Base-by-base conservation (phyloP, 2,888 invertebrate genomes). In the Kuschelorhynchus macadamiae region DNA sequence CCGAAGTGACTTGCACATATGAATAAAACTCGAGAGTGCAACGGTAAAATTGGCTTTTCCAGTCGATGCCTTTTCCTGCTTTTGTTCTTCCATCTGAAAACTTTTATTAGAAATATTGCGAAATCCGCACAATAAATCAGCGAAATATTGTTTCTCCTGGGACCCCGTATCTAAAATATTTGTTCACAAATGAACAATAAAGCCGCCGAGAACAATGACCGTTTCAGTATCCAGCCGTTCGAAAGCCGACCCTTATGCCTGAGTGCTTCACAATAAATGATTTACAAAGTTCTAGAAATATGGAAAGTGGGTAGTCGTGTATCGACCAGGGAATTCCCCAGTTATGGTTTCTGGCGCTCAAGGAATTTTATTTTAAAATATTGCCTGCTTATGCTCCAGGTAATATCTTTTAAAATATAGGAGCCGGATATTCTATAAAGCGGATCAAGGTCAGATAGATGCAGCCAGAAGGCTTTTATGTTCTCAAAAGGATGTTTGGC, bases 271-370 rank as follows among this genome's bases (percentile, higher is more conserved):
- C 65, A 46, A 60, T 66, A 60, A 60, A 66, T 60, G 60, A 66
- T 60, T 66, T 66, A 60, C 66, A 76, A 73, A 75, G 71, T 76
- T 76, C 76, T 76, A 77, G 78, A 79, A 79, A 80, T 80, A 80
- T 79, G 79, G 78, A 80, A 80, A 80, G 78, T 79, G 77, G 78
- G 77, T 79, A 78, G 77, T 76, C 76, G 68, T 63, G 59, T 63
- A 68, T 63, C 52, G 67, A 33, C 62, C 56, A 39, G 67, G 67
- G 67, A 67, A 62, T 67, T 67, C 52, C 52, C 47, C 47, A 17
- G 63, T 64, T 64, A 64, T 64, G 64, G 50, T 64, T 64, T 56
- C 49, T 56, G 64, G 57, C 56, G 64, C 50, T 63, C 50, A 18
- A 57, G 57, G 50, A 64, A 50, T 64, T 62, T 68, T 67, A 65